Evolutionary conservation across 2,888 invertebrate species (phyloP).

Genomic region (Cyaniris semiargus): DNA sequence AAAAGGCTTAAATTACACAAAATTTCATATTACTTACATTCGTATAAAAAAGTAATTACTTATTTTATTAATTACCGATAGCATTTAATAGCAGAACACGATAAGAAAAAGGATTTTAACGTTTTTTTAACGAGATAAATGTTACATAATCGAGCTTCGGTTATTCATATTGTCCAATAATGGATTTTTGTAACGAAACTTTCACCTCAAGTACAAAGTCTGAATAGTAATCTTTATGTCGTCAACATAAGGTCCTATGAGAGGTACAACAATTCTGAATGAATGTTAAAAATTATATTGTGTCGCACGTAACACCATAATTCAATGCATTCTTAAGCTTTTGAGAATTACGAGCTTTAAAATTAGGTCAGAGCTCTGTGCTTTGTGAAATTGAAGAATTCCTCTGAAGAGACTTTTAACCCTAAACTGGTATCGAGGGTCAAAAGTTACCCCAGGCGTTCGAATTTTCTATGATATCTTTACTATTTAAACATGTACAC

Average conservation of each 20-base stretch:
- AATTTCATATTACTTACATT: background rate
- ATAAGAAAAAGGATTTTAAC: background rate
- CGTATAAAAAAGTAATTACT: background rate
- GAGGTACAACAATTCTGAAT: background rate
- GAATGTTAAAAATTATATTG: conserved; percentile 4
- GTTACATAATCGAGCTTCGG: background rate
- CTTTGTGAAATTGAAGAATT: background rate
- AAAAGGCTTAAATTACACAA: too few relatives aligned
- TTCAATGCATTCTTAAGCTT: conserved; percentile 15
- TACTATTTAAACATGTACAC: too few relatives aligned
- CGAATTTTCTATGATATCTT: too few relatives aligned
- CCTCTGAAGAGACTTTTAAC: background rate
- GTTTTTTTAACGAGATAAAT: background rate
- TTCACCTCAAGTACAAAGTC: background rate
- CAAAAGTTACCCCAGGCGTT: too few relatives aligned
- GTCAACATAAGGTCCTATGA: background rate
- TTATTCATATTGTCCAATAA: background rate
- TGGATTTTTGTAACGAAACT: conserved; percentile 8
- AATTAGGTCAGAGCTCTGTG: background rate
- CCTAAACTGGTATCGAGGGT: too few relatives aligned
- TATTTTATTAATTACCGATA: background rate
- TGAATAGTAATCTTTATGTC: background rate
- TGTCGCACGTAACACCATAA: conserved; percentile 5
- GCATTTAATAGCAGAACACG: background rate
- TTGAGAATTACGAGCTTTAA: background rate